Evolutionary conservation across 1,140 invertebrate species (phyloP), one percentile per base, ranked within the genome.

Genomic region (Chelonus insularis): DNA sequence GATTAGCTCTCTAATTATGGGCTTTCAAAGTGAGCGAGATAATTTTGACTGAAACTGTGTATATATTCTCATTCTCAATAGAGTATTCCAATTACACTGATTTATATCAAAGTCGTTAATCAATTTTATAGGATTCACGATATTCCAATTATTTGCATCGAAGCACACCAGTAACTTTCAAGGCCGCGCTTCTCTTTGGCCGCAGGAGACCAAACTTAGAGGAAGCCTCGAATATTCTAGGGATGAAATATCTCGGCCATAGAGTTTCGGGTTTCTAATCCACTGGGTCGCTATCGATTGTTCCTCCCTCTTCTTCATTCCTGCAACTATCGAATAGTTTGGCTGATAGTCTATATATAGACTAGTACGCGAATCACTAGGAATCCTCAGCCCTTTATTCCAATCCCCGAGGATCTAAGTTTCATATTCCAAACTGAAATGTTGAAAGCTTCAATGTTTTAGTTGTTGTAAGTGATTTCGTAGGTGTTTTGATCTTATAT

Each of bases 101-200:
- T 48, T 48, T 25, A 48, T 48, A 23, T 51, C 12, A 23, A 29
- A 29, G 23, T 51, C 23, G 21, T 51, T 51, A 36, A 51, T 51
- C 21, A 34, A 34, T 32, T 16, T 16, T 29, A 29, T 29, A 16
- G 12, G 23, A 16, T 34, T 51, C 48, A 51, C 45, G 45, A 51
- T 51, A 51, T 51, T 51, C 48, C 48, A 51, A 51, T 51, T 51
- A 51, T 51, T 51, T 51, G 23, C 48, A 34, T 51, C 48, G 23
- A 51, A 51, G 48, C 41, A 43, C 41, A 43, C 29, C n/a, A 6
- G 21, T 23, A 48, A 48, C 45, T 48, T 34, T 51, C 48, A 51
- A 51, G 48, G 48, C 11, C 48, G 21, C 25, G 11, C 23, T 29
- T 29, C 25, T 32, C 12, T 51, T 29, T 16, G 36, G n/a, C 21